These are phyloP conservation scores for Peromyscus maniculatus DNA, from an alignment of 2,113 vertebrate species.

Conservation along the genomic window DNA sequence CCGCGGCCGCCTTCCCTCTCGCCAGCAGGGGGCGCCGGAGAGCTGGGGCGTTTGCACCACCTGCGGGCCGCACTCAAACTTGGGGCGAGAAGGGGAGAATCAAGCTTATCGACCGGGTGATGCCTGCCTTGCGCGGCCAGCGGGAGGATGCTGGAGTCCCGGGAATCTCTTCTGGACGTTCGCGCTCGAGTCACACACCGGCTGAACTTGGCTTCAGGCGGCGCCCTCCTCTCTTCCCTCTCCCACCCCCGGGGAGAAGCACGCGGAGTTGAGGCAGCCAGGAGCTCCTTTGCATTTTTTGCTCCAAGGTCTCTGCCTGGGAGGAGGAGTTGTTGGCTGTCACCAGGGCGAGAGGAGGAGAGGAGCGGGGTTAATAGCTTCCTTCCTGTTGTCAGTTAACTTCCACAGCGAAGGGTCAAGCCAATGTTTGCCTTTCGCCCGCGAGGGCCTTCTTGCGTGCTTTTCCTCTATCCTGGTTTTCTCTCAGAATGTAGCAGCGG, in stretches of 20 bases:
- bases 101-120: background rate
- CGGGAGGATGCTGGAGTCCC: background rate
- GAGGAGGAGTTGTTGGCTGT: conserved; percentile 62
- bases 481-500: background rate
- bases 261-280: background rate
- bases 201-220: background rate
- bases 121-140: background rate
- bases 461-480: background rate
- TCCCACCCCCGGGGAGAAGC: background rate
- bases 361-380: conserved; percentile 61
- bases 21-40: conserved; percentile 71
- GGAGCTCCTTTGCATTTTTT: conserved; percentile 34
- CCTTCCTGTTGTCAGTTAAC: conserved; percentile 60
- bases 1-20: conserved; percentile 28
- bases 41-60: conserved; percentile 70
- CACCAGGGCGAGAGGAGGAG: background rate
- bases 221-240: background rate
- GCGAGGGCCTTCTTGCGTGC: background rate
- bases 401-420: conserved; percentile 2
- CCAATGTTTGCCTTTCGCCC: background rate
- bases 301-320: conserved; percentile 46
- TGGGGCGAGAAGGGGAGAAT: no score
- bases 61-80: conserved; percentile 42
- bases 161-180: background rate
- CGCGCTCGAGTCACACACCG: background rate